Percentiles rank a stretch among this genome's conserved stretches.
Evolutionary conservation across 2,797 vertebrate species (phyloP).

Genomic region (Halcyon badia): DNA sequence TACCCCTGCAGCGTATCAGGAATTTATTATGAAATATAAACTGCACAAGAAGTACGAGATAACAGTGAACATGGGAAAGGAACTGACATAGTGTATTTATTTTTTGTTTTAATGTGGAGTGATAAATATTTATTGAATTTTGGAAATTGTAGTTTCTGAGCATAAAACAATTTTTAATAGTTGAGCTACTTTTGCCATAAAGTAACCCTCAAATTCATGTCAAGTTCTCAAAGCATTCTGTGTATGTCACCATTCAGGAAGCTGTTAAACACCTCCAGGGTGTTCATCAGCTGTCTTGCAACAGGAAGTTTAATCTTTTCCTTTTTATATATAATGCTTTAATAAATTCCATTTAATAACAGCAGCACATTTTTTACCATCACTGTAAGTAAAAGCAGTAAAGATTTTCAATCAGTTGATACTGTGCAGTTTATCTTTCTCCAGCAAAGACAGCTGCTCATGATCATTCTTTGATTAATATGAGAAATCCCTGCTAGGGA

Average conservation of each 20-base stretch:
- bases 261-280: constrained; percentile 33
- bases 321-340: constrained; percentile 4
- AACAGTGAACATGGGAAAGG: constrained; percentile 40
- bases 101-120: constrained; percentile 41
- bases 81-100: constrained; percentile 38
- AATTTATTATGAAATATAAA: constrained; percentile 79
- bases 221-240: background rate
- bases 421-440: constrained; percentile 16
- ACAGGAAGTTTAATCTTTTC: constrained; percentile 16
- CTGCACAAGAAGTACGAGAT: constrained; percentile 45
- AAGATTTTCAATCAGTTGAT: constrained; percentile 25
- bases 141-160: constrained; percentile 33
- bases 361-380: constrained; percentile 1
- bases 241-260: background rate
- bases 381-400: constrained; percentile 31
- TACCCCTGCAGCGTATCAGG: constrained; percentile 67
- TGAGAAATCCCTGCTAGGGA: background rate
- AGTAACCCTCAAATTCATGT: background rate
- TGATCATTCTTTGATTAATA: constrained; percentile 6
- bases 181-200: constrained; percentile 2
- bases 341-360: constrained; percentile 55
- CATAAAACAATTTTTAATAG: background rate
- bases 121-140: constrained; percentile 72
- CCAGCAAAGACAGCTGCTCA: background rate
- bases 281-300: constrained; percentile 49